A percentile compares a stretch with the other conserved stretches of the same genome.
Evolutionary conservation across 1,140 invertebrate species (phyloP).

Genomic region (Hylaeus volcanicus): DNA sequence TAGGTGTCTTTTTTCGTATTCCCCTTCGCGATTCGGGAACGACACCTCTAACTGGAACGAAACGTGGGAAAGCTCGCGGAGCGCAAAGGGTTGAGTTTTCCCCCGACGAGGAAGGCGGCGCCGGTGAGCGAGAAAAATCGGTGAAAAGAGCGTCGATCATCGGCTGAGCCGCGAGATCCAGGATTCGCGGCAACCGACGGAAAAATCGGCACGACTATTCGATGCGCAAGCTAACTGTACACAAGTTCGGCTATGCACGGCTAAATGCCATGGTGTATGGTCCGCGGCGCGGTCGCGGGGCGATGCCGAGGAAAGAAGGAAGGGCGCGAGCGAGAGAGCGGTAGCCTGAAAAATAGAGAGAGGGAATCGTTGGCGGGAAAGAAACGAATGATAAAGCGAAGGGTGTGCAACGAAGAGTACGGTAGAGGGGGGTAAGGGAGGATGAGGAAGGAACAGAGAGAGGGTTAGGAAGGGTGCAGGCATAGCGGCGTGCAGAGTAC

Average conservation of each 20-base stretch:
- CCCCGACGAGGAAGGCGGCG: too few relatives aligned
- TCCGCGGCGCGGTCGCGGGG: conserved; percentile 22
- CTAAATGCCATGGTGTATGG: conserved; percentile 70
- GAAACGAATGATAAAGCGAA: conserved; percentile 15
- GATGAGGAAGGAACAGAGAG: conserved; percentile 37
- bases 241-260: conserved; percentile 78
- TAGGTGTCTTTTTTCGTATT: too few relatives aligned
- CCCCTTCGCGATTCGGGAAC: too few relatives aligned
- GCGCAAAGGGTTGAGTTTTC: too few relatives aligned
- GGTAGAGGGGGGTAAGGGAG: conserved; percentile 21
- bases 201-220: conserved; percentile 69
- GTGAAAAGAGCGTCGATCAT: not conserved
- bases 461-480: conserved; percentile 52
- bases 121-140: not conserved
- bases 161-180: not conserved
- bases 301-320: not conserved
- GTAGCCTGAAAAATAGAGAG: not conserved
- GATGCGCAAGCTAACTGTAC: conserved; percentile 75
- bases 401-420: conserved; percentile 31
- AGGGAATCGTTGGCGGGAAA: not conserved
- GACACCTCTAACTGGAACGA: too few relatives aligned
- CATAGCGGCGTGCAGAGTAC: conserved; percentile 23
- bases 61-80: too few relatives aligned
- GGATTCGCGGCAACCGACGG: not conserved
- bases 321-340: conserved; percentile 12